A percentile compares a stretch with the other conserved stretches of the same genome.
Evolutionary conservation across 1,140 invertebrate genomes (phyloP).

Genomic region (Lasaia peninsularis): DNA sequence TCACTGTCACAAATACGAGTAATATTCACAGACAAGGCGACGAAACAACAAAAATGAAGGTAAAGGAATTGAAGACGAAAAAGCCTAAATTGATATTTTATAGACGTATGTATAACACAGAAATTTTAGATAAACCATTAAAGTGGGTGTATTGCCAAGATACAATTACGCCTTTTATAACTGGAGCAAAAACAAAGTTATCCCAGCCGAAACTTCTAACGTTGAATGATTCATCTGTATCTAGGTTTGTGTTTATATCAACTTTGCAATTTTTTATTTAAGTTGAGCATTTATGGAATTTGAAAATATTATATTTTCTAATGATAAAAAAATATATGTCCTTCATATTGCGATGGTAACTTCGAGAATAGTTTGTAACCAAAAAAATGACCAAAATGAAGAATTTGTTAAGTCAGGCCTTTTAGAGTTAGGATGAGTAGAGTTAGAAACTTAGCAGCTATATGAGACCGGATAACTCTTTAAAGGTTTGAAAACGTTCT

Average conservation of each 20-base stretch:
- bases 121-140: slow-evolving; percentile 16
- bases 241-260: slow-evolving; percentile 25
- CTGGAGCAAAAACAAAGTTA: slow-evolving; percentile 30
- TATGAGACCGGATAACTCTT: no score
- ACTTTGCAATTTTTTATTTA: not conserved
- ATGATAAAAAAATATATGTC: no score
- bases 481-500: no score
- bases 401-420: no score
- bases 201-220: slow-evolving; percentile 19
- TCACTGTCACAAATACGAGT: slow-evolving; percentile 18
- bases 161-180: slow-evolving; percentile 38
- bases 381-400: no score
- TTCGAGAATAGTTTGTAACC: no score
- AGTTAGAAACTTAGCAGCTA: no score
- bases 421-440: no score
- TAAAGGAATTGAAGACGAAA: not conserved
- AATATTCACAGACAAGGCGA: not conserved
- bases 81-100: slow-evolving; percentile 42
- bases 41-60: not conserved
- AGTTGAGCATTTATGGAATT: no score
- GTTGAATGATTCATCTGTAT: slow-evolving; percentile 25
- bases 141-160: slow-evolving; percentile 43
- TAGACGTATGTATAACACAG: slow-evolving; percentile 25
- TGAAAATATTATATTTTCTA: no score
- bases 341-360: no score